Evolutionary conservation across 1,140 invertebrate genomes (phyloP).

Genomic region (Dendrolimus kikuchii): DNA sequence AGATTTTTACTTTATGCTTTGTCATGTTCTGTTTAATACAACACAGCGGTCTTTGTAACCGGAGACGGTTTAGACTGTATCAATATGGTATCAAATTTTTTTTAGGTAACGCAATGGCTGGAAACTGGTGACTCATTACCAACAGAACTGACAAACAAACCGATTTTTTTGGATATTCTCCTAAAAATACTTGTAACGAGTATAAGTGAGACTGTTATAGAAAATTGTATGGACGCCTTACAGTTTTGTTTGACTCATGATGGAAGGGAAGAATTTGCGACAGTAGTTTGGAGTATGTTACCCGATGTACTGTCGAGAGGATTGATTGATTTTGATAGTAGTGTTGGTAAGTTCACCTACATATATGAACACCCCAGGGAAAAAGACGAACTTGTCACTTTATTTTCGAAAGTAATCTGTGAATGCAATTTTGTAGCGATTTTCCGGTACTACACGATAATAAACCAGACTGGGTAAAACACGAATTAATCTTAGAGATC

Average conservation of each 20-base stretch:
- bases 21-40: no score
- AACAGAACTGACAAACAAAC: conserved; percentile 39
- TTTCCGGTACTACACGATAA: no score
- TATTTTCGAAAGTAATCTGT: no score
- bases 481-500: no score
- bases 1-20: no score
- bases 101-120: conserved; percentile 54
- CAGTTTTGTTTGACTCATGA: conserved; percentile 32
- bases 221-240: conserved; percentile 41
- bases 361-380: no score
- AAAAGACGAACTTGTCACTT: no score
- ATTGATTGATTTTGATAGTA: conserved; percentile 34
- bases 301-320: conserved; percentile 41
- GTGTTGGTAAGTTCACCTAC: conserved; percentile 29
- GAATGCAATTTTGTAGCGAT: no score
- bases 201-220: conserved; percentile 24
- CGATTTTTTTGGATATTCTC: conserved; percentile 43
- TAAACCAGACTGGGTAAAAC: no score
- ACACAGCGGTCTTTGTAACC: no score
- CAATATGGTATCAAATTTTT: no score
- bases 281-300: conserved; percentile 38
- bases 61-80: no score
- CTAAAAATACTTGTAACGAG: conserved; percentile 41
- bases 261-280: conserved; percentile 33
- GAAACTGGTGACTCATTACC: conserved; percentile 44